Evolutionary conservation across 2,888 invertebrate species (phyloP), one percentile per base, ranked within the genome.

Genomic region (Lepidocyrtinus sp.): DNA sequence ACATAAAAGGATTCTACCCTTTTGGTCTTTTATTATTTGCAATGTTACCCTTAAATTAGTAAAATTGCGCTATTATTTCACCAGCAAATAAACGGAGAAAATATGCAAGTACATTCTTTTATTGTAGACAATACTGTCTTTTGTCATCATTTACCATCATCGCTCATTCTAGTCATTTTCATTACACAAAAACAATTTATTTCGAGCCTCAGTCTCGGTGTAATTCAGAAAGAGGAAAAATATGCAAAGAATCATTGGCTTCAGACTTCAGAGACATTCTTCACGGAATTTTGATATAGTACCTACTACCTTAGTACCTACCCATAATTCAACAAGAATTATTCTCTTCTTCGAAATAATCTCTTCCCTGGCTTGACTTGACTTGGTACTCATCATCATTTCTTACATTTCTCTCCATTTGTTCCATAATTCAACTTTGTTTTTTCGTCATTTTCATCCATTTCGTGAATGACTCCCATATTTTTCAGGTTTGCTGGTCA

Each of bases 401-500:
- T 15, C 7, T 59, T 17, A 19, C 5, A 7, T 62, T 19, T 27
- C n/a, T 25, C 64, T 64, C 24, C 26, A 19, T 62, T 63, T 21
- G 3, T 63, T 63, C 21, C 24, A 65, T 3, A 65, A n/a, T 65
- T 19, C 17, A 26, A 24, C 21, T 45, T 21, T 27, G n/a, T n/a
- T 27, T 27, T 27, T 7, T 62, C 22, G 61, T 61, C 61, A 45
- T 25, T 73, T 50, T 46, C 50, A 45, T 62, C 15, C 46, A 24
- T 46, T 22, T 55, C 50, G 68, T 68, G 71, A 77, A 71, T 77
- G 73, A 74, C 69, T 79, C 79, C 74, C 61, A 70, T 70, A 72
- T 69, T 67, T 55, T 74, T 79, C 26, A 79, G 74, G 59, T 79
- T 70, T 79, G 79, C 78, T 73, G 74, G 79, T 79, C 74, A 79